Conservation (phyloP, 1,140 invertebrate genomes). For the Conus betulinus region DNA sequence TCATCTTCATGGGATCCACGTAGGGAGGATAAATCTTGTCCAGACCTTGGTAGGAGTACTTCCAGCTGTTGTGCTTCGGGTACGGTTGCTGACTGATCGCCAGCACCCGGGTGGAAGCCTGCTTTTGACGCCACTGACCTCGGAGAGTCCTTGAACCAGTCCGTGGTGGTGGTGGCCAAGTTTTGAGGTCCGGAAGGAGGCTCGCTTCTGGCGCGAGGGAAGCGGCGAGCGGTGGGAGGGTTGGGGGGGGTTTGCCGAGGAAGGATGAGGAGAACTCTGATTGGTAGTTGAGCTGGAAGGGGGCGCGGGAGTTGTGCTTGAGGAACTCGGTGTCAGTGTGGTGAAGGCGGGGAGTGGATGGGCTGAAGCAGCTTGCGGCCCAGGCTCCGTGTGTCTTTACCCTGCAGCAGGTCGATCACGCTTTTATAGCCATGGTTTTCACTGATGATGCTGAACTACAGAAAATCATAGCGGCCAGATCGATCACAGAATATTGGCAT, state of each 20-base stretch:
- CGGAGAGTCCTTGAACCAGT: slow-evolving; percentile 44
- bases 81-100: slow-evolving; percentile 68
- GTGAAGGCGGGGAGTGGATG: slow-evolving; percentile 52
- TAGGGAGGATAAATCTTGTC: slow-evolving; percentile 65
- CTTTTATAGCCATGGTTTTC: not conserved
- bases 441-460: no score
- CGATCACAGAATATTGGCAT: no score
- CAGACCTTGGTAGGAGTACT: slow-evolving; percentile 66
- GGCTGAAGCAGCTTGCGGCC: slow-evolving; percentile 52
- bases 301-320: slow-evolving; percentile 52
- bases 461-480: no score
- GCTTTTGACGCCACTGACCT: slow-evolving; percentile 36
- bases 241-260: slow-evolving; percentile 45
- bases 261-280: slow-evolving; percentile 58
- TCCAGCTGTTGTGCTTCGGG: slow-evolving; percentile 65
- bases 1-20: slow-evolving; percentile 32
- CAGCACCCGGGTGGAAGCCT: slow-evolving; percentile 59
- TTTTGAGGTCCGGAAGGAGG: slow-evolving; percentile 39
- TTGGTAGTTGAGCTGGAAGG: slow-evolving; percentile 50
- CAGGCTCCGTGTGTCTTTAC: slow-evolving; percentile 49
- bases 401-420: slow-evolving; percentile 36
- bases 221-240: slow-evolving; percentile 53
- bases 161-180: slow-evolving; percentile 57
- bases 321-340: slow-evolving; percentile 59
- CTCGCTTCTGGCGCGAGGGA: slow-evolving; percentile 46